A percentile compares a stretch with the other conserved stretches of the same genome.
Conservation (phyloP, 2,797 vertebrate species). For the Crenichthys baileyi region DNA sequence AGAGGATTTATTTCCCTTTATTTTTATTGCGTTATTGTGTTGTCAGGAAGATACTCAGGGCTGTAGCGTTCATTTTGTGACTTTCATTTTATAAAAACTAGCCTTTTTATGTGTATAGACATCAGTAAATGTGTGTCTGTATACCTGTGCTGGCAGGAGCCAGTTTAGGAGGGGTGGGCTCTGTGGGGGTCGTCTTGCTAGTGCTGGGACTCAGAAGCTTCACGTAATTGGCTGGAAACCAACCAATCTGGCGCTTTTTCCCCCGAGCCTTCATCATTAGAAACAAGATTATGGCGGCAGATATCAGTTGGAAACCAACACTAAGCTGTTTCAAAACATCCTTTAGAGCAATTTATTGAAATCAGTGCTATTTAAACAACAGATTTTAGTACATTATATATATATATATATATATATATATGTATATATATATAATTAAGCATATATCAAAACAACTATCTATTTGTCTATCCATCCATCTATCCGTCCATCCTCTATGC, state of each 20-base stretch:
- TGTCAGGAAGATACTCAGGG: no score
- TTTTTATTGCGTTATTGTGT: not conserved
- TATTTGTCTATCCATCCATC: no score
- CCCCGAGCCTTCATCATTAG: constrained; percentile 88
- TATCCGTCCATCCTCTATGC: no score
- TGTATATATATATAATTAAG: no score
- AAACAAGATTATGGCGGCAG: constrained; percentile 14
- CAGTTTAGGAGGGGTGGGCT: constrained; percentile 87
- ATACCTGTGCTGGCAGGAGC: constrained; percentile 72
- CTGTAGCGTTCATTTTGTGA: no score
- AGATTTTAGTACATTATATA: no score
- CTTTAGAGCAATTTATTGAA: not conserved
- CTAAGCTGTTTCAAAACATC: not conserved
- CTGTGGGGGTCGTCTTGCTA: constrained; percentile 95
- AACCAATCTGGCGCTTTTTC: constrained; percentile 97
- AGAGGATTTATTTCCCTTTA: not conserved
- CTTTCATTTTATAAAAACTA: no score
- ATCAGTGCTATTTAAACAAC: not conserved
- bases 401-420: no score
- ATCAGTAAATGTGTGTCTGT: not conserved
- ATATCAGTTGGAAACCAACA: not conserved
- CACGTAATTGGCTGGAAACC: constrained; percentile 99
- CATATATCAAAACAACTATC: no score
- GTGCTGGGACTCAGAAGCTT: constrained; percentile 97
- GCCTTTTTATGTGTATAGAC: no score